A percentile compares a stretch with the other conserved stretches of the same genome.
Evolutionary conservation across 2,797 vertebrate genomes (phyloP).

Genomic region (Esox masquinongy): DNA sequence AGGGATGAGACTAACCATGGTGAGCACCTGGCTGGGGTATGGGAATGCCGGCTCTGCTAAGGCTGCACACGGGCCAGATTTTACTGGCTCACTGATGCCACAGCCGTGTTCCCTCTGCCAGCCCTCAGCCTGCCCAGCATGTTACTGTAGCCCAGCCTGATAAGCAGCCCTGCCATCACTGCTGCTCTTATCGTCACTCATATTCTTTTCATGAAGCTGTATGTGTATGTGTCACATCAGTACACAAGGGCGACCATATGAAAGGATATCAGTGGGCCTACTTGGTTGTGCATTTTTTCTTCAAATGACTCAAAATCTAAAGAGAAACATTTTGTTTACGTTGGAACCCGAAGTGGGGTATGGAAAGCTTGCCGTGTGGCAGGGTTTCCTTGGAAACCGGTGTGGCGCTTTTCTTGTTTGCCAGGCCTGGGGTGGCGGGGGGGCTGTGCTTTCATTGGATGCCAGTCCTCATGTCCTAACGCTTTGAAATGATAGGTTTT

Average conservation of each 20-base stretch:
- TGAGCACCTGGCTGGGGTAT: constrained; percentile 72
- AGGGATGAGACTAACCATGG: constrained; percentile 71
- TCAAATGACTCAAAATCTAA: constrained; percentile 63
- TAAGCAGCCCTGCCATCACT: constrained; percentile 48
- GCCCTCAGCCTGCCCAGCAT: constrained; percentile 61
- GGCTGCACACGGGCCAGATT: constrained; percentile 59
- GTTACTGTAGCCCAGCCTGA: constrained; percentile 63
- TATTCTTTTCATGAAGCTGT: constrained; percentile 58
- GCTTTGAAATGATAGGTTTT: constrained; percentile 57
- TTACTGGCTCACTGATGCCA: constrained; percentile 60
- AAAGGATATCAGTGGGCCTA: constrained; percentile 50
- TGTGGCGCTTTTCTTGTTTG: constrained; percentile 46
- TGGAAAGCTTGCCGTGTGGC: constrained; percentile 60
- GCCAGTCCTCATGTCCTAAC: constrained; percentile 53
- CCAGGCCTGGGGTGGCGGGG: constrained; percentile 41
- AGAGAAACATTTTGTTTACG: constrained; percentile 54
- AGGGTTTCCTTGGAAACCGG: constrained; percentile 69
- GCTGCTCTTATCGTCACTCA: constrained; percentile 62
- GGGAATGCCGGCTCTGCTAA: constrained; percentile 69
- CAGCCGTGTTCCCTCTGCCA: constrained; percentile 59
- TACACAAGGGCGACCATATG: constrained; percentile 51
- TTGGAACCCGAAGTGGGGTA: constrained; percentile 58
- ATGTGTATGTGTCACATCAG: constrained; percentile 48
- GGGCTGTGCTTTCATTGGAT: constrained; percentile 58
- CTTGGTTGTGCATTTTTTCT: neutral